Evolutionary conservation across 2,113 vertebrate genomes (phyloP).

Genomic region (Accipiter virgatus): DNA sequence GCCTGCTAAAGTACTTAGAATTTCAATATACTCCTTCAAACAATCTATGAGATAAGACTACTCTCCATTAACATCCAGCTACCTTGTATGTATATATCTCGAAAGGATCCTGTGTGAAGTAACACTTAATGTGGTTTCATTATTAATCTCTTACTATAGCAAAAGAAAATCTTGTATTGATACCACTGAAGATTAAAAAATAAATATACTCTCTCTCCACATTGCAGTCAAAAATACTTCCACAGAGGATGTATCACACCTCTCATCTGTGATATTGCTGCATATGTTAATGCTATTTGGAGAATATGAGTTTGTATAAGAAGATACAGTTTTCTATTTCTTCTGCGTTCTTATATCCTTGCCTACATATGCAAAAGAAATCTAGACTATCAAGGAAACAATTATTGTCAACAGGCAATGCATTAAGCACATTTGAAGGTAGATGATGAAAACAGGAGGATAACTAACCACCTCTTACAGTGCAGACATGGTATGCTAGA

Average conservation of each 20-base stretch:
- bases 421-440: background rate
- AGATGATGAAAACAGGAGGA: background rate
- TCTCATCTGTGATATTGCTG: background rate
- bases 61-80: background rate
- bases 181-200: background rate
- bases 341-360: background rate
- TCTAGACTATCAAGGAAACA: background rate
- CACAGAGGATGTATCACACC: background rate
- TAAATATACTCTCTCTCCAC: background rate
- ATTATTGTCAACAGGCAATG: background rate
- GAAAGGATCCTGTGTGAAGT: background rate
- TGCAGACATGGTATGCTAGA: background rate
- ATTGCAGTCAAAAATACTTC: background rate
- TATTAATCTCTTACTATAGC: background rate
- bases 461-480: background rate
- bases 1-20: background rate
- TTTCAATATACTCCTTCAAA: background rate
- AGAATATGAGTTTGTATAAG: background rate
- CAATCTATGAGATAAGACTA: background rate
- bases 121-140: background rate
- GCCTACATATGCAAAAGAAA: background rate
- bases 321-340: background rate
- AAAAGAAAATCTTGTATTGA: background rate
- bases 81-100: background rate
- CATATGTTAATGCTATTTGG: background rate